A percentile compares a stretch with the other conserved stretches of the same genome.
Evolutionary conservation across 2,113 vertebrate genomes (phyloP).

Genomic region (Myanophis thanlyinensis): DNA sequence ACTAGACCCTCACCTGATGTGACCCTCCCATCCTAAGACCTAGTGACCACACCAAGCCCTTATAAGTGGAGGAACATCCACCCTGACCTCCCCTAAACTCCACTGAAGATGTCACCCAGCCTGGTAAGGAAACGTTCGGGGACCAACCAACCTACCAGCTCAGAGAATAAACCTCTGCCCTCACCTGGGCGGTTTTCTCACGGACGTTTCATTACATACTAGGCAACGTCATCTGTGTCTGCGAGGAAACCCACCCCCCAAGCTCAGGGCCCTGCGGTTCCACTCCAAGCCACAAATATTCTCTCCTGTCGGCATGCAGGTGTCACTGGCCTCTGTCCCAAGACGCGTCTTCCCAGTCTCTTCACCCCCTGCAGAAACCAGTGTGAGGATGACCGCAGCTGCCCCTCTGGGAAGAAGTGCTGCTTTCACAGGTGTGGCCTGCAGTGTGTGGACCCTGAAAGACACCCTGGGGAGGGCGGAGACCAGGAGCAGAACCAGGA

Average conservation of each 20-base stretch:
- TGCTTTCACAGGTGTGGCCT: conserved; percentile 46
- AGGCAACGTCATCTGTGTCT: not conserved
- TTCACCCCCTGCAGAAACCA: not conserved
- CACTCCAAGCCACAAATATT: not conserved
- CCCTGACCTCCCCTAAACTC: not conserved
- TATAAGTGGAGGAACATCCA: not conserved
- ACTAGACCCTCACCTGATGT: not conserved
- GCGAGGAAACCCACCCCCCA: not conserved
- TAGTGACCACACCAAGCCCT: not conserved
- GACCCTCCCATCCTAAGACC: not conserved
- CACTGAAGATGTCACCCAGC: no score
- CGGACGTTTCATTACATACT: not conserved
- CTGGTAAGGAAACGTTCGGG: not conserved
- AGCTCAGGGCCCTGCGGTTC: not conserved
- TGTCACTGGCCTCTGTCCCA: not conserved
- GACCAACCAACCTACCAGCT: not conserved
- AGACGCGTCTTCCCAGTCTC: fast-evolving
- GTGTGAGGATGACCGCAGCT: conserved; percentile 34
- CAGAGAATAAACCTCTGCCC: no score
- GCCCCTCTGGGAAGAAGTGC: conserved; percentile 30
- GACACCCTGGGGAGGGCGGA: not conserved
- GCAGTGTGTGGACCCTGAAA: not conserved
- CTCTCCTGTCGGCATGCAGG: not conserved
- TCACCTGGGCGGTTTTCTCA: not conserved
- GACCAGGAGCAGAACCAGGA: not conserved